These are phyloP conservation scores for Eurystomus gularis DNA, from an alignment of 2,113 vertebrate genomes.

Conservation along the genomic window DNA sequence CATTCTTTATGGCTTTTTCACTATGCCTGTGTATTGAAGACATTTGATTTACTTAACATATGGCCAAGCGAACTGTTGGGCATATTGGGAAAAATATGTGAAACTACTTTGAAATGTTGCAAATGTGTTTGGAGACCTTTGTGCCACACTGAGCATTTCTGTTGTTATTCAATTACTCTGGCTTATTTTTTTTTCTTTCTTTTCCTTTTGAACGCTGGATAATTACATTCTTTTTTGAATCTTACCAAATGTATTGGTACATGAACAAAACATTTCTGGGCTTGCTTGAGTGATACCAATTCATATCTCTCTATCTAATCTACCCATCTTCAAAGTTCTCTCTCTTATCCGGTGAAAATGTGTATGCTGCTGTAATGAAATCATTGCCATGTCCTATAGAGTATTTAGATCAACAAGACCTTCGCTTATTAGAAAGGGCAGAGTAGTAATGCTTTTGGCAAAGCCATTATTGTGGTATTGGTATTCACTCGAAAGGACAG, in stretches of 20 bases:
- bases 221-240: neutral
- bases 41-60: conserved; percentile 62
- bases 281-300: neutral
- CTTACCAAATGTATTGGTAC: neutral
- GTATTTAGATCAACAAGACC: conserved; percentile 73
- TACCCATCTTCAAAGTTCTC: neutral
- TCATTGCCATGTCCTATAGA: conserved; percentile 62
- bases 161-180: conserved; percentile 45
- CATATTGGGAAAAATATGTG: conserved; percentile 70
- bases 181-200: neutral
- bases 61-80: conserved; percentile 53
- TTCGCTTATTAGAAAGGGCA: conserved; percentile 74
- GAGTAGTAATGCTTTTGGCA: conserved; percentile 71
- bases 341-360: conserved; percentile 10
- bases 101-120: conserved; percentile 67
- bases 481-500: conserved; percentile 77
- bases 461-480: conserved; percentile 69
- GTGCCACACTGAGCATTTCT: neutral
- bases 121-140: conserved; percentile 65
- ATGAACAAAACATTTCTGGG: neutral
- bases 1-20: conserved; percentile 53
- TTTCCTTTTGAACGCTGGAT: neutral
- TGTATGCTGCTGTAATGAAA: conserved; percentile 50
- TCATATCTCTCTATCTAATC: conserved; percentile 11
- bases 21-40: conserved; percentile 32